A percentile compares a stretch with the other conserved stretches of the same genome.
phyloP scores from a whole-genome alignment of 2,888 invertebrate species.

The Trissonchulus sp. region DNA sequence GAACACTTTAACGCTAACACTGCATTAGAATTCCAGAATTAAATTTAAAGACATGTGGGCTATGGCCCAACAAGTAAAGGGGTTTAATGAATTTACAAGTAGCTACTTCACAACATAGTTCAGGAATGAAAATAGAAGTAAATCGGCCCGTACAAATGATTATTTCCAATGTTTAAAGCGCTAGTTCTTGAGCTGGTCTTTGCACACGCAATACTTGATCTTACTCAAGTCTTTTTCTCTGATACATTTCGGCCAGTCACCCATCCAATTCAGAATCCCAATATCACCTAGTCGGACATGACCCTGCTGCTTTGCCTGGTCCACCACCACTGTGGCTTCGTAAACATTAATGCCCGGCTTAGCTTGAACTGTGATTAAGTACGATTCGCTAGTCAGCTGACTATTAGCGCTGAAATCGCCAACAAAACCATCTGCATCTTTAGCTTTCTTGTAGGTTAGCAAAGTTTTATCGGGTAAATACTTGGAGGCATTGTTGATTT shows the following conservation, averaged over 20 bases:
- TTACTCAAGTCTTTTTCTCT: neutral
- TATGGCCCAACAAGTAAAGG: too few species aligned
- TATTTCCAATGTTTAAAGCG: neutral
- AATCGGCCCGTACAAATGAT: too few species aligned
- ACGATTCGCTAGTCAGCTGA: conserved; percentile 61
- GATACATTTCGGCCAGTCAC: neutral
- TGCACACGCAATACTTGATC: neutral
- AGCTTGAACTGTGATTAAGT: conserved; percentile 70
- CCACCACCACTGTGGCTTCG: conserved; percentile 66
- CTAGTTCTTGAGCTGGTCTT: neutral
- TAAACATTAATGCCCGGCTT: conserved; percentile 70
- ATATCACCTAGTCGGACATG: neutral
- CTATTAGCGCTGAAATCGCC: conserved; percentile 68
- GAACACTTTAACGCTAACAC: too few species aligned
- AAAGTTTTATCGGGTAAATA: conserved; percentile 50
- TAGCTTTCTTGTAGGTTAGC: neutral
- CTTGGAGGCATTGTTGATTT: conserved; percentile 64
- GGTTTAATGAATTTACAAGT: too few species aligned
- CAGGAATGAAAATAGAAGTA: too few species aligned
- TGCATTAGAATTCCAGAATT: too few species aligned
- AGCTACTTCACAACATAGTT: too few species aligned
- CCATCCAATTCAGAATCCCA: neutral
- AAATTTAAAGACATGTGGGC: too few species aligned
- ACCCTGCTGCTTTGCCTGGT: neutral
- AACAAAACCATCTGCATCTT: conserved; percentile 76